Percentiles rank a stretch among this genome's conserved stretches.
phyloP scores from a whole-genome alignment of 2,888 invertebrate species.

The Pachydiplax longipennis region DNA sequence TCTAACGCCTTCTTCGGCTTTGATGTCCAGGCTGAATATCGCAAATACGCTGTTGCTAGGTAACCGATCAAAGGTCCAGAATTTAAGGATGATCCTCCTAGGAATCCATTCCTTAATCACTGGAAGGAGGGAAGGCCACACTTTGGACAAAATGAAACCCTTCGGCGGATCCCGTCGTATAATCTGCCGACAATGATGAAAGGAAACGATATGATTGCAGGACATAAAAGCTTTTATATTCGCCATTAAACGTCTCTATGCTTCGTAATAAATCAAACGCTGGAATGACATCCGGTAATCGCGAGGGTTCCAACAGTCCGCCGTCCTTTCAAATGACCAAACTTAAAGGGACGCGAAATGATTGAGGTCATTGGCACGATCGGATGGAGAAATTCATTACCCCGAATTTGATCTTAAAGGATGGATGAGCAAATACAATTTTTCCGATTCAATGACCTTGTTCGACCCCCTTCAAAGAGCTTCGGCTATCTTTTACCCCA shows the following conservation, averaged over 20 bases:
- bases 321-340: neutral
- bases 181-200: neutral
- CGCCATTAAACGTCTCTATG: neutral
- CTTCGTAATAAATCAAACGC: neutral
- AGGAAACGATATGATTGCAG: neutral
- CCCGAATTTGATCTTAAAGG: too few relatives aligned
- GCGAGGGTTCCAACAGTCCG: neutral
- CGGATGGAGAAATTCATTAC: neutral
- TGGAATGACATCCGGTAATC: neutral
- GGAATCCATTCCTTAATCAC: neutral
- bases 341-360: neutral
- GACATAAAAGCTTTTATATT: neutral
- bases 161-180: neutral
- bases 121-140: neutral
- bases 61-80: neutral
- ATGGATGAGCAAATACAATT: too few relatives aligned
- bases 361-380: neutral
- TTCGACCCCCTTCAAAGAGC: neutral
- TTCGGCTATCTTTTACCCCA: neutral
- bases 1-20: too few relatives aligned
- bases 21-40: too few relatives aligned
- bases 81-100: neutral
- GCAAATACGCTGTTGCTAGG: neutral
- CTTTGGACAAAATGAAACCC: neutral
- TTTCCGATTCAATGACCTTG: too few relatives aligned